Conservation (phyloP, 2,797 vertebrate genomes). For the Notoglanidium macrostoma region DNA sequence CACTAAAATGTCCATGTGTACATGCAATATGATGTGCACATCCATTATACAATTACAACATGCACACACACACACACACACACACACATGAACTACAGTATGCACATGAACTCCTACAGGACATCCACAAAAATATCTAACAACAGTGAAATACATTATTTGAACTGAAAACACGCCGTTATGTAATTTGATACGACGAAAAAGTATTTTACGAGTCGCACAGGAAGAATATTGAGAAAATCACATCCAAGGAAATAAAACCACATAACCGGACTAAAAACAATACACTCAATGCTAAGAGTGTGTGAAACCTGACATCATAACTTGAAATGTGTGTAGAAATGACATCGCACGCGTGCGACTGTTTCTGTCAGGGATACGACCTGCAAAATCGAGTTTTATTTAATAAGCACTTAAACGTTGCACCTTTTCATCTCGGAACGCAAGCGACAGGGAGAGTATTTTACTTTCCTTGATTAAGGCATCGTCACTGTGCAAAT, state of each 20-base stretch:
- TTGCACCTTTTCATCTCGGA: neutral
- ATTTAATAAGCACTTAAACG: neutral
- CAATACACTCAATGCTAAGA: neutral
- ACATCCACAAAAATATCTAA: too few relatives aligned
- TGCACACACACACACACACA: too few relatives aligned
- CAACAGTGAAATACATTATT: neutral
- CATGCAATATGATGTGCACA: neutral
- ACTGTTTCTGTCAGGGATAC: neutral
- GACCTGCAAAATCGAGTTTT: neutral
- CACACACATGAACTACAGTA: neutral
- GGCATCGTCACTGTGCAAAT: neutral
- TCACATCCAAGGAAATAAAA: neutral
- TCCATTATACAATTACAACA: neutral
- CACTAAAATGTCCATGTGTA: neutral
- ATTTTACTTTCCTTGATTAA: neutral
- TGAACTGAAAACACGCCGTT: neutral
- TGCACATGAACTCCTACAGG: neutral
- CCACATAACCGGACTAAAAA: neutral
- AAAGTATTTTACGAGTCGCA: neutral
- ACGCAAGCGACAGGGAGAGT: neutral
- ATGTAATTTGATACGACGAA: too few relatives aligned
- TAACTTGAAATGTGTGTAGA: neutral
- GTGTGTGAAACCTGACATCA: neutral
- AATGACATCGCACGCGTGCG: neutral
- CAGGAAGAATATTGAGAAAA: neutral